Percentiles rank a stretch among this genome's conserved stretches.
phyloP scores from a whole-genome alignment of 2,113 vertebrate genomes.

The human region DNA sequence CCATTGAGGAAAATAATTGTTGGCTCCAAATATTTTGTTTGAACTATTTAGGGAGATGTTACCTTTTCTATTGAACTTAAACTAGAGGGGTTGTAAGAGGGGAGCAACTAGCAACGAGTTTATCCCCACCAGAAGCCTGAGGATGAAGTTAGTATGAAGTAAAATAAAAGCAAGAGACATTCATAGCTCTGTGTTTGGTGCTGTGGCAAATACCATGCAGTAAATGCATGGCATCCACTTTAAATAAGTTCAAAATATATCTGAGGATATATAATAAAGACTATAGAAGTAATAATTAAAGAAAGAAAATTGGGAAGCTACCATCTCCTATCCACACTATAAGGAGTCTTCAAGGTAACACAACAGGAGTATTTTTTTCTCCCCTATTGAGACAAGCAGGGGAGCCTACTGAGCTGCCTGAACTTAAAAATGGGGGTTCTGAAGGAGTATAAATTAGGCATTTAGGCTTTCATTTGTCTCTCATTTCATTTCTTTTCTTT shows the following conservation, averaged over 20 bases:
- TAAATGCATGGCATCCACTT: neutral
- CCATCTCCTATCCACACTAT: neutral
- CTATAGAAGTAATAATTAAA: neutral
- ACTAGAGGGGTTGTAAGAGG: neutral
- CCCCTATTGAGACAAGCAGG: neutral
- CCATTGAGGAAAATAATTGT: neutral
- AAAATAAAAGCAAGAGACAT: neutral
- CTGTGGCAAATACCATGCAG: neutral
- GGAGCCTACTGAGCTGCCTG: neutral
- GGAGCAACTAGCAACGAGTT: neutral
- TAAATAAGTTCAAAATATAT: neutral
- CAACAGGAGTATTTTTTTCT: neutral
- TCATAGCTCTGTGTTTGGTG: neutral
- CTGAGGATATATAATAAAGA: neutral
- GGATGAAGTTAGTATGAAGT: neutral
- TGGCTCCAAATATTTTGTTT: neutral
- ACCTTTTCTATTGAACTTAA: neutral
- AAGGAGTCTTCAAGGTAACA: neutral
- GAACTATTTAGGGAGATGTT: neutral
- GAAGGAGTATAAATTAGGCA: neutral
- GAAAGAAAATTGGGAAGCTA: neutral
- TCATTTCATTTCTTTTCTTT: neutral
- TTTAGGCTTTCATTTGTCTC: neutral
- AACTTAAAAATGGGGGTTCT: neutral
- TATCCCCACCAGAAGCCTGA: neutral